Evolutionary conservation across 92 coral and sea anemone genomes (phyloP), one percentile per base, ranked within the genome.

Genomic region (Chrysogorgia sp.): DNA sequence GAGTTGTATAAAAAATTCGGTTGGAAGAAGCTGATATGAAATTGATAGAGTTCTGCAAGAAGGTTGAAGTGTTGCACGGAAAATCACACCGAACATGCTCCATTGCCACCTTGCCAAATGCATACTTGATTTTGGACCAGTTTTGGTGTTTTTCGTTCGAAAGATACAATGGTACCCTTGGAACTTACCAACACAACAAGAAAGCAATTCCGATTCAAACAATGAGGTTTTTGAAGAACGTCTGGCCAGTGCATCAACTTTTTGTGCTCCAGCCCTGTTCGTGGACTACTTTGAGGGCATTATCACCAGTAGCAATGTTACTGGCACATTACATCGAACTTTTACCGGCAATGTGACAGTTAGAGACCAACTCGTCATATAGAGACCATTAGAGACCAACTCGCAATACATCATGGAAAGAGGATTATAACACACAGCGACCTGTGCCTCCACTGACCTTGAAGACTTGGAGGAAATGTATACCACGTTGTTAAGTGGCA

Each of bases 71-170:
- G 7, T 57, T 86, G 81, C 78, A 83, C 28, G 85, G 88, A 29
- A 87, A 83, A 22, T 76, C 8, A 86, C 86, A 1, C 89, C 89
- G 40, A 80, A 85, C 31, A 80, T 85, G 85, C 89, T n/a, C n/a
- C 62, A 56, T 56, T 22, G 62, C 24, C 62, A 56, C 21, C 62
- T 56, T 56, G 21, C 7, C 5, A 29, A 56, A 56, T 56, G 62
- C 21, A 56, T 56, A 19, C 8, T 7, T 7, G 62, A 56, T 56
- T 56, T 56, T n/a, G 21, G 62, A 7, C 62, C 62, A 56, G 62
- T 56, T 5, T 56, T 19, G 8, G 62, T 29, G 7, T 56, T 56
- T n/a, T 56, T n/a, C n/a, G n/a, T n/a, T n/a, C n/a, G n/a, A n/a
- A 29, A 29, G 19, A 29, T 56, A 56, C 21, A 56, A 56, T n/a